These are phyloP conservation scores for Perizoma affinitatum DNA, from an alignment of 2,888 invertebrate species.

Conservation along the genomic window DNA sequence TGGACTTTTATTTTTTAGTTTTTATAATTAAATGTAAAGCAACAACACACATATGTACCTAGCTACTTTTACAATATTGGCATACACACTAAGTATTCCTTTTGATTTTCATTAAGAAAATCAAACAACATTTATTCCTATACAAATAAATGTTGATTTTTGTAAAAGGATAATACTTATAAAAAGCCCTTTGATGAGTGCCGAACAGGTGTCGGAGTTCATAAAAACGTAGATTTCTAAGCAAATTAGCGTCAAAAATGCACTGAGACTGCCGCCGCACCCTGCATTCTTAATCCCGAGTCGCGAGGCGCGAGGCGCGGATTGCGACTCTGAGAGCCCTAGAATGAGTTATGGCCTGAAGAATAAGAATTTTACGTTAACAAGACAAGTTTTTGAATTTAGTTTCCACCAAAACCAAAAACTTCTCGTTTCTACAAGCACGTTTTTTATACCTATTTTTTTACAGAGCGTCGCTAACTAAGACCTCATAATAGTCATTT, in stretches of 20 bases:
- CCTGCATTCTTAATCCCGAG: conserved; percentile 31
- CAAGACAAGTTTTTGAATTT: too few species aligned
- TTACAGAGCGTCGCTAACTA: too few species aligned
- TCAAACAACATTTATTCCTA: conserved; percentile 3
- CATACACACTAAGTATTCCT: too few species aligned
- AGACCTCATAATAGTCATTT: too few species aligned
- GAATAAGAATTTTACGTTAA: conserved; percentile 8
- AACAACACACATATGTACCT: too few species aligned
- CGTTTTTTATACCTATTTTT: too few species aligned
- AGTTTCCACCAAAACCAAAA: too few species aligned
- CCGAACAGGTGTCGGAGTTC: conserved; percentile 36
- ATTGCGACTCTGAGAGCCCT: conserved; percentile 34
- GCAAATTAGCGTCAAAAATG: conserved; percentile 45
- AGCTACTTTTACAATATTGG: too few species aligned
- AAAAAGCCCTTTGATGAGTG: conserved; percentile 23
- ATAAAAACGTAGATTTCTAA: conserved; percentile 38
- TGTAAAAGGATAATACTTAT: background rate
- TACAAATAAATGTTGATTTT: too few species aligned
- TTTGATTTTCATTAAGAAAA: background rate
- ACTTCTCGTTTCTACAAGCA: too few species aligned
- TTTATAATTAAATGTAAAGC: too few species aligned
- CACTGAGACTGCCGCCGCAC: conserved; percentile 29
- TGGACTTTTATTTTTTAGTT: too few species aligned
- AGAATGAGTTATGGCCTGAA: conserved; percentile 37
- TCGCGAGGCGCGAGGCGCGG: conserved; percentile 31